Conservation (phyloP, 2,113 vertebrate species). For the Choloepus hoffmanni region DNA sequence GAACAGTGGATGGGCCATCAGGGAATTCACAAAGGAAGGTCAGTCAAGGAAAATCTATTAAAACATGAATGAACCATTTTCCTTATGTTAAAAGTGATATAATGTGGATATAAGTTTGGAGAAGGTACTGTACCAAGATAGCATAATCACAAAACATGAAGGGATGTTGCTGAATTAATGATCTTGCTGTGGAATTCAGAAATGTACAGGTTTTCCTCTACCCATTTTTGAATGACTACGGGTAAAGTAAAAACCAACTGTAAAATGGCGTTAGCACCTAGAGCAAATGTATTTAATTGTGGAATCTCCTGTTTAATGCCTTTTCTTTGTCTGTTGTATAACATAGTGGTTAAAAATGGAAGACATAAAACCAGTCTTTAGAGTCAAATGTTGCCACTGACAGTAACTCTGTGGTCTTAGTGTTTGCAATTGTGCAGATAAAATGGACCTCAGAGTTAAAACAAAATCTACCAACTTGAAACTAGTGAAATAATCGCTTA, state of each 20-base stretch:
- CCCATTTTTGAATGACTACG: neutral
- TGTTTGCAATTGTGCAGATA: neutral
- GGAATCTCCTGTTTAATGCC: neutral
- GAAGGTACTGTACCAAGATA: neutral
- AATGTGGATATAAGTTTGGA: neutral
- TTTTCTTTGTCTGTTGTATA: neutral
- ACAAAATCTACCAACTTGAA: neutral
- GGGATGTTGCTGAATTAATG: too few relatives aligned
- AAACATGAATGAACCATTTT: slow-evolving; percentile 2
- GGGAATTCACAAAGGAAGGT: neutral
- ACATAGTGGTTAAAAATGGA: neutral
- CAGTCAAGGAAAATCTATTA: neutral
- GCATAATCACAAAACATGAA: neutral
- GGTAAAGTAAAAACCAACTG: neutral
- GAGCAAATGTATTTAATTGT: neutral
- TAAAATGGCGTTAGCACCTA: neutral
- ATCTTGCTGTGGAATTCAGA: neutral
- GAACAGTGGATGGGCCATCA: neutral
- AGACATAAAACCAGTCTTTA: neutral
- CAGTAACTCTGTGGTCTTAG: neutral
- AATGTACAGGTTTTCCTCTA: neutral
- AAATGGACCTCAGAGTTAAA: neutral
- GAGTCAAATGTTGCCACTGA: neutral
- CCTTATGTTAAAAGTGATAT: neutral
- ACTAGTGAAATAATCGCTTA: neutral